Evolutionary conservation across 2,797 vertebrate genomes (phyloP).

Genomic region (Melanogrammus aeglefinus): DNA sequence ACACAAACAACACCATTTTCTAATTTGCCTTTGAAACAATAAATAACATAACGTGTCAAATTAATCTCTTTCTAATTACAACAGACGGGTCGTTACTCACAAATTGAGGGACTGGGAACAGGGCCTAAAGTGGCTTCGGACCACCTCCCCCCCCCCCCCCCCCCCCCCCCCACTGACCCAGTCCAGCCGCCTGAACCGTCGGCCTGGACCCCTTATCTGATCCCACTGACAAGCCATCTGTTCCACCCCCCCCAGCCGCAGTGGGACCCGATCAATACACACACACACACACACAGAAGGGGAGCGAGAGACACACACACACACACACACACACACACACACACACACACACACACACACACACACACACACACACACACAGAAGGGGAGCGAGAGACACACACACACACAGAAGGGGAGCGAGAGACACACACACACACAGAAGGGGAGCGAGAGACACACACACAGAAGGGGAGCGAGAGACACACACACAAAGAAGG

Average conservation of each 20-base stretch:
- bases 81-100: not conserved
- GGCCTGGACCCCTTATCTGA: conserved; percentile 39
- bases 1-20: not conserved
- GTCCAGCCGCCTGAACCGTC: conserved; percentile 12
- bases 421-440: not conserved
- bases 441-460: no score
- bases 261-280: conserved; percentile 69
- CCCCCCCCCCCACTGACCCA: not conserved
- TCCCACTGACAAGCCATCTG: conserved; percentile 62
- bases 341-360: no score
- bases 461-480: no score
- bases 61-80: not conserved
- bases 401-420: no score
- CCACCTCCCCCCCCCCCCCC: not conserved
- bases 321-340: no score
- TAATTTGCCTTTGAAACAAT: not conserved
- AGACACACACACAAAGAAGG: no score
- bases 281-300: conserved; percentile 9
- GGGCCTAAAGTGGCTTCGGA: not conserved
- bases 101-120: not conserved
- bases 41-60: not conserved
- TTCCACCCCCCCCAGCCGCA: conserved; percentile 49
- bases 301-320: no score
- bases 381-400: no score
- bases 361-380: no score